Evolutionary conservation across 2,888 invertebrate species (phyloP), one percentile per base, ranked within the genome.

Genomic region (Panzeria rudis): DNA sequence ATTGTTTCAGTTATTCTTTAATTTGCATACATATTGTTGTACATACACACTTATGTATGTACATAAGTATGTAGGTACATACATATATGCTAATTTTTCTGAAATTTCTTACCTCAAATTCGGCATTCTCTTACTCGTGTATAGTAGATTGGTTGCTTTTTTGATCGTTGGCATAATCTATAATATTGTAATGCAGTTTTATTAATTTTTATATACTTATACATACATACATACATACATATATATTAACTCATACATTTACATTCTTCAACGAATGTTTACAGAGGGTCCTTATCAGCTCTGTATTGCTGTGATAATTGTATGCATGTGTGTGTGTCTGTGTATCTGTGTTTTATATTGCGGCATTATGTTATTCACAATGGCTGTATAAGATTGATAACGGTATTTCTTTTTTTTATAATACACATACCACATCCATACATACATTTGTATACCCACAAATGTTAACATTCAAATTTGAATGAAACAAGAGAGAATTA

Each of bases 251-350:
- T 52, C 23, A 23, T 29, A 56, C 32, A 56, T 56, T 29, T n/a
- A 17, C 59, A 52, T 47, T 68, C 32, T 25, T 11, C 38, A 32
- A 20, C 38, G 11, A 69, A 38, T 25, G 8, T 54, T 32, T 66
- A 66, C 25, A 20, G 61, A 62, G 72, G 68, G 68, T 81, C 81
- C 81, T 81, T 81, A 81, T 81, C 81, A 75, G 61, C 32, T 50
- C 20, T 29, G 54, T 69, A 17, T 54, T 38, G 56, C 69, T 59
- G 56, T 61, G 32, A 47, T 68, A 54, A 44, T 41, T 77, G 32
- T 50, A 32, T 81, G 50, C 47, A 38, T 61, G 35, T 35, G 15
- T 44, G 35, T 75, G 47, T 75, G 25, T 64, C 9, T 66, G 50
- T 66, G 41, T 69, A 20, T 7, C 2, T 59, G 11, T 73, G 35